Conservation (phyloP, 2,888 invertebrate genomes). For the Parelbella ahira region DNA sequence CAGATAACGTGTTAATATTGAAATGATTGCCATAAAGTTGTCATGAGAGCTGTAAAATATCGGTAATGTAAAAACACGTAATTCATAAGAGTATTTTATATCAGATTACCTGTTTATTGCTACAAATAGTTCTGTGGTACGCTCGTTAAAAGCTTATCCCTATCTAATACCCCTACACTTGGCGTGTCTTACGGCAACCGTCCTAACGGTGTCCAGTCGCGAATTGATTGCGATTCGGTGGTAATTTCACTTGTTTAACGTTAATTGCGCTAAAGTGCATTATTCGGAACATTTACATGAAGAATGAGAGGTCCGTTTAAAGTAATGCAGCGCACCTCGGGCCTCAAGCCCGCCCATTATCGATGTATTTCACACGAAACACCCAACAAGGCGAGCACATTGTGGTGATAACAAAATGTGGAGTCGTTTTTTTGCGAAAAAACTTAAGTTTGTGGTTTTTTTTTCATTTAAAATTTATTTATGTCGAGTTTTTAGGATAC, state of each 20-base stretch:
- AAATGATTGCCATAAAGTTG: slow-evolving; percentile 10
- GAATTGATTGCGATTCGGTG: slow-evolving; percentile 18
- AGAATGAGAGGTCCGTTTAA: slow-evolving; percentile 33
- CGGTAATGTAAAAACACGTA: not conserved
- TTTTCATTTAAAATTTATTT: no score
- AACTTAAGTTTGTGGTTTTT: no score
- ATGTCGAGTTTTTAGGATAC: no score
- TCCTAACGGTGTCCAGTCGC: slow-evolving; percentile 8
- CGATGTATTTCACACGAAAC: slow-evolving; percentile 43
- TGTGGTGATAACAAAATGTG: slow-evolving; percentile 11
- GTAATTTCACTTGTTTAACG: slow-evolving; percentile 23
- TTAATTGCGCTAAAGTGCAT: slow-evolving; percentile 18
- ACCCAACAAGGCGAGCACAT: slow-evolving; percentile 30
- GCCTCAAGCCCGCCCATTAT: slow-evolving; percentile 40
- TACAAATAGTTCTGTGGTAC: slow-evolving; percentile 12
- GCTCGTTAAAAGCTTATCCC: slow-evolving; percentile 8
- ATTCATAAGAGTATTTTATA: not conserved
- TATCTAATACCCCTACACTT: slow-evolving; percentile 11
- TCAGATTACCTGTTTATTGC: not conserved
- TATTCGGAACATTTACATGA: slow-evolving; percentile 31
- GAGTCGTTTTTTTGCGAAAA: slow-evolving; percentile 13
- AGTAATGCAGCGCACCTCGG: slow-evolving; percentile 31
- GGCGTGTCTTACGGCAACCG: slow-evolving; percentile 2
- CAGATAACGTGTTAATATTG: not conserved
- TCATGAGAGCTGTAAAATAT: slow-evolving; percentile 3